Base-by-base conservation (phyloP, 1,140 invertebrate species). In the Bombus waltoni region DNA sequence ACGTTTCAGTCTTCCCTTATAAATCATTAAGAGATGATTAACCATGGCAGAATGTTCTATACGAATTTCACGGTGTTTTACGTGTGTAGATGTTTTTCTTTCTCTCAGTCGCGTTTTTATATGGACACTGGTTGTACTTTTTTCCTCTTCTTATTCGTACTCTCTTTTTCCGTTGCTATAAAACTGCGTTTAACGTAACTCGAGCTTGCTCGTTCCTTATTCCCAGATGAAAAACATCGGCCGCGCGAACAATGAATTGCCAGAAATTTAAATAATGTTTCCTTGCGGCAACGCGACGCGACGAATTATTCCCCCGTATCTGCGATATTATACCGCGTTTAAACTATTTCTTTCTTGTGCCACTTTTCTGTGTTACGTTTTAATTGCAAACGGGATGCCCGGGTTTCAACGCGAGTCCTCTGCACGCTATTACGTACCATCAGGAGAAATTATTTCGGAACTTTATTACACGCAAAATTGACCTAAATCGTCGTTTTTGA, bases 311-410 rank as follows among this genome's bases (percentile, higher is more conserved):
- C 28, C 57, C 22, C 10, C 28, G 6, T 9, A 32, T 47, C 65
- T 35, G 8, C 8, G 0, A 22, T n/a, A 25, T 38, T 32, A n/a
- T 65, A 15, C 10, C 9, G 22, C 18, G n/a, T 80, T 53, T 47
- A 38, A 53, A 25, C 13, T 25, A 28, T 28, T 22, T 10, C n/a
- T 35, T 25, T 22, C 25, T 22, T 13, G 1, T 3, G 8, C 15
- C 15, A n/a, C 8, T 22, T 70, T 28, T 25, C 11, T 18, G 25
- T 35, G 44, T 53, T 57, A 22, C 38, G 15, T 83, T 83, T 76
- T 76, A 83, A 70, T 88, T 71, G 71, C 47, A 66, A 66, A 25
- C 72, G 59, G 70, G 79, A 85, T 85, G 62, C 57, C 11, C 42
- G 10, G 42, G 47, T 35, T 65, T 79, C 28, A 70, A 38, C 22